Conservation (phyloP, 2,888 invertebrate species). For the Diplolepis rosae region DNA sequence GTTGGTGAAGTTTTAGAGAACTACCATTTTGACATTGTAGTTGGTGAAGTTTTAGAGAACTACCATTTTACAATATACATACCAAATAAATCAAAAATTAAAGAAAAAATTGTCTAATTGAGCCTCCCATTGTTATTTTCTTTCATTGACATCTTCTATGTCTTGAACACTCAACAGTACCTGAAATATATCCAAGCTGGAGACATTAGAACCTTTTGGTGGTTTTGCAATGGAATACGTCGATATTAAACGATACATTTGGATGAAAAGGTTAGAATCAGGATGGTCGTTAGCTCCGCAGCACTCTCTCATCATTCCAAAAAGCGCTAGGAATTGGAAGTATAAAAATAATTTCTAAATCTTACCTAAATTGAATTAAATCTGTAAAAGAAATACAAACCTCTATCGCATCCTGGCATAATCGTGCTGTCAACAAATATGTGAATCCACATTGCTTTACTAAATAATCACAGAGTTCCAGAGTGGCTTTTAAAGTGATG, state of each 20-base stretch:
- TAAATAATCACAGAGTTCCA: constrained; percentile 20
- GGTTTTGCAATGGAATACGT: constrained; percentile 27
- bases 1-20: too few species aligned
- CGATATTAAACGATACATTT: constrained; percentile 20
- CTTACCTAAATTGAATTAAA: neutral
- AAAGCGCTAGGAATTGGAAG: constrained; percentile 20
- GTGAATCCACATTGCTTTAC: constrained; percentile 10
- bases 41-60: too few species aligned
- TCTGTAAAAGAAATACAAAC: neutral
- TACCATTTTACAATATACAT: too few species aligned
- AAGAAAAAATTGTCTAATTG: neutral
- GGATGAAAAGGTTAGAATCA: constrained; percentile 5
- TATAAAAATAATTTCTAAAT: neutral
- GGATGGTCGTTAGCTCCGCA: constrained; percentile 32
- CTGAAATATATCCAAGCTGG: neutral
- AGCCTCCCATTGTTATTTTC: neutral
- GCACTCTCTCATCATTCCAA: constrained; percentile 28
- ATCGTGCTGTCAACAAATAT: constrained; percentile 29
- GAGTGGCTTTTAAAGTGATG: constrained; percentile 24
- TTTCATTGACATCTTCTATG: neutral
- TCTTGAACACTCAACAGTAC: constrained; percentile 11
- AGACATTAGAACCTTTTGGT: constrained; percentile 22
- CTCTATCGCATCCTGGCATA: neutral
- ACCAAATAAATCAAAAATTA: too few species aligned
- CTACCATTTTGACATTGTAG: too few species aligned